Base-by-base conservation (phyloP, 2,888 invertebrate genomes). In the Sipunculus nudus region DNA sequence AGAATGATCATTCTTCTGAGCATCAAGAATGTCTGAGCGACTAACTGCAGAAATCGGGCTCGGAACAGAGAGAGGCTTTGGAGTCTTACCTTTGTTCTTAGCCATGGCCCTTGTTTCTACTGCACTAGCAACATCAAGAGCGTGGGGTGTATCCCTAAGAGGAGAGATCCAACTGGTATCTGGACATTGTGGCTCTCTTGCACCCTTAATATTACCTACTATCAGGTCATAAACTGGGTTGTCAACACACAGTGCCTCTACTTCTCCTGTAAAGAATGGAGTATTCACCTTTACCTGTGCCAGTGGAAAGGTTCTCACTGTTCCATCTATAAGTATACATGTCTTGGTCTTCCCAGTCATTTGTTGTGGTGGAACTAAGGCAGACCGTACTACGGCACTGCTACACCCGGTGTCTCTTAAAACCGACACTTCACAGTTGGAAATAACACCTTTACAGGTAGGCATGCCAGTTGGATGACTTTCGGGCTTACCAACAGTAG, bases 141-240 rank as follows among this genome's bases (percentile, higher is more conserved):
- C n/a, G n/a, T n/a, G n/a, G n/a, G n/a, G n/a, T n/a, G n/a, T n/a
- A n/a, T n/a, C n/a, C n/a, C n/a, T n/a, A n/a, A n/a, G n/a, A n/a
- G n/a, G n/a, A n/a, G n/a, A n/a, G n/a, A n/a, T n/a, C n/a, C n/a
- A n/a, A n/a, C n/a, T n/a, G n/a, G n/a, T n/a, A 8, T 8, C 16
- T 10, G 21, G 8, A 8, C 6, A 10, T 16, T 6, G 50, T n/a
- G 16, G 10, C 5, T 19, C 6, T 16, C 10, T 58, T 8, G 41
- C 61, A 23, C 49, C 50, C 8, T 10, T 6, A 3, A 61, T 25
- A 29, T 61, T 61, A 23, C 62, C 59, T 21, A 63, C 32, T 6
- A 60, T 47, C 16, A 63, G 31, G 13, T 62, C 62, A 40, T 43
- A 62, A 26, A 62, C 25, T 26, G 60, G 59, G 10, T 53, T 32